Evolutionary conservation across 30 jellyfish, hydroid and myxozoan species (phyloP), one percentile per base, ranked within the genome.

Genomic region (Nemopilema nomurai): DNA sequence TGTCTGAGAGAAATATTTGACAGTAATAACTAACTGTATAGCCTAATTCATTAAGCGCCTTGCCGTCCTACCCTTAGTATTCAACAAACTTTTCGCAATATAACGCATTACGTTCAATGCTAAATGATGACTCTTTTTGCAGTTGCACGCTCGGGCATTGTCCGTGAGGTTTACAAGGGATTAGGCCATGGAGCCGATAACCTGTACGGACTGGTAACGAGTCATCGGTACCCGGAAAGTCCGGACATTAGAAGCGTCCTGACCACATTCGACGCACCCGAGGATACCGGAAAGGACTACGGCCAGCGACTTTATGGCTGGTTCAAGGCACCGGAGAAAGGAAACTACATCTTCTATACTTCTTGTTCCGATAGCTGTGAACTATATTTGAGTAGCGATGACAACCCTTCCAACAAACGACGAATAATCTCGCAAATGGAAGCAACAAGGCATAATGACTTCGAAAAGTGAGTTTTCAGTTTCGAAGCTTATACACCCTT

Each of bases 331-430:
- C 98, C 98, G 31, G 97, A 93, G 68, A 72, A 87, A 23, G 98
- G 98, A n/a, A 84, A 88, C 65, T 93, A 93, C 71, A 62, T 93
- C 3, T 93, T 93, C 73, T 93, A 83, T 86, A 93, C 96, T 63
- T 93, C 98, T 0, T 93, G 98, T 76, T 82, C 98, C 4, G 98
- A 88, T 29, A 88, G 97, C 24, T 93, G 98, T 49, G 97, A 93
- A 70, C 85, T 89, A 23, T 93, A 89, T 66, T 57, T 93, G 86
- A 93, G 98, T 49, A 81, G 95, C 51, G 98, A 93, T 63, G 98
- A 93, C 25, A 83, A 79, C 21, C 93, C 89, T 21, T 57, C 85
- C 0, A 93, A 93, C 67, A 93, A 93, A 75, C 29, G 96, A 51
- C 86, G 94, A 70, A 93, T 93, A 21, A 93, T 93, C n/a, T 93